phyloP scores from a whole-genome alignment of 1,140 invertebrate species.

The Orchestia grillus region DNA sequence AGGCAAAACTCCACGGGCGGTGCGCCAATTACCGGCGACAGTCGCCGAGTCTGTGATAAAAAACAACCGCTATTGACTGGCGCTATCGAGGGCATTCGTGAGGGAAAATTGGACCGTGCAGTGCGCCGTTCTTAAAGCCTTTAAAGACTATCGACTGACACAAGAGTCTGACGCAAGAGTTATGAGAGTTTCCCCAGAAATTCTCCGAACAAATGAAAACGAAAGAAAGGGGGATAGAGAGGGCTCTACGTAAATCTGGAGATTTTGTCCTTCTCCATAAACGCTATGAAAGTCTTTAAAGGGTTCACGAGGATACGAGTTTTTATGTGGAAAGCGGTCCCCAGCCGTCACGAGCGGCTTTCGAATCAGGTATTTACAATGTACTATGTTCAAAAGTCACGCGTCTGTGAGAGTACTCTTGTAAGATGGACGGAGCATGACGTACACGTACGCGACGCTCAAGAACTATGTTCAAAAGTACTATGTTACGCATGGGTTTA shows the following conservation, averaged over 20 bases:
- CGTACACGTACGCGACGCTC: no score
- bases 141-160: not conserved
- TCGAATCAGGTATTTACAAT: no score
- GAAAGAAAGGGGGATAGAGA: not conserved
- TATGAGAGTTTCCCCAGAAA: not conserved
- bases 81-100: slow-evolving; percentile 9
- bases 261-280: not conserved
- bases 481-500: no score
- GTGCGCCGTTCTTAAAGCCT: not conserved
- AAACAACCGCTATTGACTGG: slow-evolving; percentile 23
- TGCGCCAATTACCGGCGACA: slow-evolving; percentile 36
- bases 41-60: slow-evolving; percentile 31
- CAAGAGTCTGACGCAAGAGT: not conserved
- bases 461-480: no score
- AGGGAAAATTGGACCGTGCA: not conserved
- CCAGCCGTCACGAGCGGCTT: not conserved
- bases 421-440: no score
- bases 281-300: not conserved
- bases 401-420: no score
- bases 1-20: slow-evolving; percentile 35
- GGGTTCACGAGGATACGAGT: not conserved
- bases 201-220: not conserved
- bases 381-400: no score
- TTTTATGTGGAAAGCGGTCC: not conserved
- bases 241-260: not conserved